phyloP scores from a whole-genome alignment of 2,113 vertebrate genomes.

The Cricetomys ansorgei region DNA sequence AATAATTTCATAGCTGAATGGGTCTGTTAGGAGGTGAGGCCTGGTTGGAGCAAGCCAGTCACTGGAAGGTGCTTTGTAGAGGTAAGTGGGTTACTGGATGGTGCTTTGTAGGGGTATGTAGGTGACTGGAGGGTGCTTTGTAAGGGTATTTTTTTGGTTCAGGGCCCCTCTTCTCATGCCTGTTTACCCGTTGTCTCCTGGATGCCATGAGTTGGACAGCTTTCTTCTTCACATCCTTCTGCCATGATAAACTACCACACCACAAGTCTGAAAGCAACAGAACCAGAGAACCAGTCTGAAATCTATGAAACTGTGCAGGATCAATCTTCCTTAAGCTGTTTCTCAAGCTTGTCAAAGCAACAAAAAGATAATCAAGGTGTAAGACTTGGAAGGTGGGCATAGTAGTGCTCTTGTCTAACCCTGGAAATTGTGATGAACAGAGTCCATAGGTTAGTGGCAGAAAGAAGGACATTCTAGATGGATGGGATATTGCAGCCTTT shows the following conservation, averaged over 20 bases:
- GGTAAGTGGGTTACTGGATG: too few relatives aligned
- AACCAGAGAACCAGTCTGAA: not conserved
- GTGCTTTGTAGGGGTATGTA: not conserved
- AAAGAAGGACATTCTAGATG: not conserved
- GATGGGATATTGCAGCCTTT: too few relatives aligned
- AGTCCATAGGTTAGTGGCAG: not conserved
- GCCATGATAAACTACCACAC: not conserved
- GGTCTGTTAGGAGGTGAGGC: not conserved
- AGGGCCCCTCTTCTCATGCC: not conserved
- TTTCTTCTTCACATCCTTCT: not conserved
- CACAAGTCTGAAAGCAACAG: not conserved
- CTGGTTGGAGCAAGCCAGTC: not conserved
- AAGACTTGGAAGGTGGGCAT: not conserved
- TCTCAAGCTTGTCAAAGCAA: not conserved
- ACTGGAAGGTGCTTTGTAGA: too few relatives aligned
- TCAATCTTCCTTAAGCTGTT: not conserved
- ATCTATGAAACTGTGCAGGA: too few relatives aligned
- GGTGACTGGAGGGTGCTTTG: not conserved
- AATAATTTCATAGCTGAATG: not conserved
- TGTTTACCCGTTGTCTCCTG: not conserved
- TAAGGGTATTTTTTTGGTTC: not conserved
- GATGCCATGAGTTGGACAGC: not conserved
- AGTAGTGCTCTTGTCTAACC: not conserved
- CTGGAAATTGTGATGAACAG: too few relatives aligned
- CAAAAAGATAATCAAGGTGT: not conserved